Percentiles rank a stretch among this genome's conserved stretches.
Evolutionary conservation across 2,888 invertebrate genomes (phyloP).

Genomic region (Nycteola revayana): DNA sequence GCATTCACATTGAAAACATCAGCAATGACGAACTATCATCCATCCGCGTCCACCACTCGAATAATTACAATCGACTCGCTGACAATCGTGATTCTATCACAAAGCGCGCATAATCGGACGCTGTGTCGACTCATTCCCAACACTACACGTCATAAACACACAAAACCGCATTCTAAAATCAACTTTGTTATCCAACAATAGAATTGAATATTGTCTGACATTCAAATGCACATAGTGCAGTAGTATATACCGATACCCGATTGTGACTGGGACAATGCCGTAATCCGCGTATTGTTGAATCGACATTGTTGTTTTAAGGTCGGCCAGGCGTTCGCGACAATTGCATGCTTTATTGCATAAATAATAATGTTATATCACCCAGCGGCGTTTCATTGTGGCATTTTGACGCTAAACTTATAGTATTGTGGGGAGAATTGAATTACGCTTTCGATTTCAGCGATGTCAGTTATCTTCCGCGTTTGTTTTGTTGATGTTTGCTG

Average conservation of each 20-base stretch:
- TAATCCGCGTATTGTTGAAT: slow-evolving; percentile 80
- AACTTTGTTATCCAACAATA: slow-evolving; percentile 21
- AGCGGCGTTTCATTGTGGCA: slow-evolving; percentile 65
- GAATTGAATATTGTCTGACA: slow-evolving; percentile 17
- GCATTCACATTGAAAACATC: slow-evolving; percentile 61
- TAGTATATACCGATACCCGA: slow-evolving; percentile 57
- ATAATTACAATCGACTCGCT: slow-evolving; percentile 80
- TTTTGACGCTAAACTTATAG: slow-evolving; percentile 57
- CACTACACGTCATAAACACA: slow-evolving; percentile 50
- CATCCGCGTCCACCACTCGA: slow-evolving; percentile 60
- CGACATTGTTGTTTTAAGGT: slow-evolving; percentile 82
- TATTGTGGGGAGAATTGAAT: slow-evolving; percentile 36
- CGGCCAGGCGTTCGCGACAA: slow-evolving; percentile 72
- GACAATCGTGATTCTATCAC: slow-evolving; percentile 81
- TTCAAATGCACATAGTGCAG: slow-evolving; percentile 47
- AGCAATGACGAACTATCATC: slow-evolving; percentile 43
- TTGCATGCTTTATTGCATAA: slow-evolving; percentile 81
- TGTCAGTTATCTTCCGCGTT: slow-evolving; percentile 25
- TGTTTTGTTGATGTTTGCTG: slow-evolving; percentile 24
- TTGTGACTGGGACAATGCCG: slow-evolving; percentile 81
- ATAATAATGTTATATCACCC: slow-evolving; percentile 79
- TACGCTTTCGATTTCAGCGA: slow-evolving; percentile 23
- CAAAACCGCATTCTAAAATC: slow-evolving; percentile 19
- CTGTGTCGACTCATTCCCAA: slow-evolving; percentile 54
- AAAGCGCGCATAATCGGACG: slow-evolving; percentile 79